These are phyloP conservation scores for Syngnathus scovelli DNA, from an alignment of 2,113 vertebrate genomes.

Conservation along the genomic window DNA sequence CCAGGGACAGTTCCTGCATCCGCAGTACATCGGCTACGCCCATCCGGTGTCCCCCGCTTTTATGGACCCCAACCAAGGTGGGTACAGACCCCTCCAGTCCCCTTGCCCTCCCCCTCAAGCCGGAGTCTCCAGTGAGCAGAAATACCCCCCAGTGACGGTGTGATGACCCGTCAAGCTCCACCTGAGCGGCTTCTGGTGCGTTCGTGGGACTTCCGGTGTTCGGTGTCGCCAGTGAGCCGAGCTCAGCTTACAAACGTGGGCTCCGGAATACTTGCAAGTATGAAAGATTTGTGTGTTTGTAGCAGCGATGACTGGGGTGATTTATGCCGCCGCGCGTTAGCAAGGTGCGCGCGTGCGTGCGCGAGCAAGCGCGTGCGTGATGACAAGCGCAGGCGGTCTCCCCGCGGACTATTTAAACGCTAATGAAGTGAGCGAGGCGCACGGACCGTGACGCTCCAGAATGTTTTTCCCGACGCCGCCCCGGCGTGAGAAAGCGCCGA, in stretches of 20 bases:
- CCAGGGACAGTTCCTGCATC: slow-evolving; percentile 91
- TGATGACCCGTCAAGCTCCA: slow-evolving; percentile 57
- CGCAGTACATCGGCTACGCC: slow-evolving; percentile 88
- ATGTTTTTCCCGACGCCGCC: slow-evolving; percentile 4
- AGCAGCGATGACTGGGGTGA: slow-evolving; percentile 48
- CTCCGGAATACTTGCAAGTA: slow-evolving; percentile 17
- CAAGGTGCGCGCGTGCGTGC: slow-evolving; percentile 23
- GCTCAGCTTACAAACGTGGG: slow-evolving; percentile 24
- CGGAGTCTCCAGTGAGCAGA: slow-evolving; percentile 78
- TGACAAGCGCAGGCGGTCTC: slow-evolving; percentile 72
- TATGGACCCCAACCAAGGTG: slow-evolving; percentile 80
- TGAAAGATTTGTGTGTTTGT: slow-evolving; percentile 31
- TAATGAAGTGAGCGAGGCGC: slow-evolving; percentile 74
- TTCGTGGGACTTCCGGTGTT: background rate
- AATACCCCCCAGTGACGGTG: slow-evolving; percentile 89
- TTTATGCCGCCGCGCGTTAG: slow-evolving; percentile 51
- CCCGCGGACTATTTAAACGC: slow-evolving; percentile 65
- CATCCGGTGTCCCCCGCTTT: slow-evolving; percentile 80
- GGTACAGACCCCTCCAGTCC: slow-evolving; percentile 87
- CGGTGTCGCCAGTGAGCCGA: slow-evolving; percentile 24
- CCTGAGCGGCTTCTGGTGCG: slow-evolving; percentile 24
- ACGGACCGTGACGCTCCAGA: slow-evolving; percentile 67
- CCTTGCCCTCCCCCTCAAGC: slow-evolving; percentile 75
- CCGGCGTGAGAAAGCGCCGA: slow-evolving; percentile 4
- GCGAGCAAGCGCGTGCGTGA: slow-evolving; percentile 33